Base-by-base conservation (phyloP, 2,888 invertebrate species). In the Drosophila limbata region DNA sequence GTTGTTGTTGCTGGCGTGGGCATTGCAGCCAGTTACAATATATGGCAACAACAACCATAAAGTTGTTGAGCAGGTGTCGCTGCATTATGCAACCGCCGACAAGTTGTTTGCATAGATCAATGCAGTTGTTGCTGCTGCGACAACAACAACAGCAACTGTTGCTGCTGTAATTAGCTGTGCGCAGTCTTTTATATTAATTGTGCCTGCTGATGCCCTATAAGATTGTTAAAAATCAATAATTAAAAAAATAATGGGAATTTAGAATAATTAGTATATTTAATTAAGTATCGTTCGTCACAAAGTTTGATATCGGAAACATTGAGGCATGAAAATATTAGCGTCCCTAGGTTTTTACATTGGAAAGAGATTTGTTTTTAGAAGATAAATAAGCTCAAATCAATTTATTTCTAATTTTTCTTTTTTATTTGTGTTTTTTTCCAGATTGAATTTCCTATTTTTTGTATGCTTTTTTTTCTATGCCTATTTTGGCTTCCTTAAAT, bases 21-120 rank as follows among this genome's bases (percentile, higher is more conserved):
- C 73, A 47, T 64, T 55, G 17, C 60, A 77, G 77, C 73, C 79
- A 81, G 79, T 81, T 82, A 77, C 84, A 84, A 78, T 56, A 78
- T 56, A 74, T 70, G 63, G 71, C 77, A 71, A 63, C 61, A 67
- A 59, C 63, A 57, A 61, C 60, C 62, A 33, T 61, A 72, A 62
- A 61, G 68, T 64, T 42, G 73, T 47, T 72, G 55, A 76, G 68
- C 76, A 76, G 77, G 76, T 76, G 76, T 77, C 60, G 74, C 61
- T 45, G 72, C 76, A 66, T 76, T 77, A 76, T 76, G 76, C 76
- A 76, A 76, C 53, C 57, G 61, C 55, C 55, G 55, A 39, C 60
- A 70, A 64, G 69, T 64, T 63, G 73, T 80, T 84, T 77, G 82
- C 85, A 82, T 75, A 77, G 80, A 80, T 77, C 79, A 81, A 61